Percentiles rank a stretch among this genome's conserved stretches.
phyloP scores from a whole-genome alignment of 2,113 vertebrate genomes.

The Mesoclemmys tuberculata region DNA sequence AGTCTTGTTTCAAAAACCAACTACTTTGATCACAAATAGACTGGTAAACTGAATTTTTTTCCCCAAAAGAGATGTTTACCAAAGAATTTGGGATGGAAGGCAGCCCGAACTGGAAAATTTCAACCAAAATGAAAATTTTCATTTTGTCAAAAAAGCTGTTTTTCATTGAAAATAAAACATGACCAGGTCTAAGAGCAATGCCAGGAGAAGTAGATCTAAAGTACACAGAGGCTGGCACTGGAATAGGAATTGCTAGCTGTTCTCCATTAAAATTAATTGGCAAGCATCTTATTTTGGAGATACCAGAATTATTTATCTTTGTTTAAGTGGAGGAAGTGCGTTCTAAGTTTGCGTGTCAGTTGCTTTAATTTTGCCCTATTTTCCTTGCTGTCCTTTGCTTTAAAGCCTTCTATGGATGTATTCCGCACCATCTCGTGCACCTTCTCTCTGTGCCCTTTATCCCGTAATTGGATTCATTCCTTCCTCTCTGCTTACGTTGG shows the following conservation, averaged over 20 bases:
- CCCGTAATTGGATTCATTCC: conserved; percentile 71
- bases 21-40: not conserved
- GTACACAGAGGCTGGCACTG: too few species aligned
- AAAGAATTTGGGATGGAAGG: too few species aligned
- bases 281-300: too few species aligned
- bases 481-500: not conserved
- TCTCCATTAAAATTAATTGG: too few species aligned
- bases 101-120: not conserved
- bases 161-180: not conserved
- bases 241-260: too few species aligned
- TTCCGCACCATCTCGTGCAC: conserved; percentile 43
- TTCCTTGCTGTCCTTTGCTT: not conserved
- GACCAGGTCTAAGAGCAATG: too few species aligned
- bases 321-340: accelerated
- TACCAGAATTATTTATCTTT: too few species aligned
- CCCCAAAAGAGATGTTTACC: not conserved
- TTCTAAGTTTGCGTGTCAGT: not conserved
- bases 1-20: not conserved
- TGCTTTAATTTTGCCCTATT: not conserved
- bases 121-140: not conserved
- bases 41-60: not conserved
- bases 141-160: not conserved
- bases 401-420: conserved; percentile 39
- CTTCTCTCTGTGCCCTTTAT: conserved; percentile 65
- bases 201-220: too few species aligned